Conservation (phyloP, 2,113 vertebrate species). For the Channa maculata region DNA sequence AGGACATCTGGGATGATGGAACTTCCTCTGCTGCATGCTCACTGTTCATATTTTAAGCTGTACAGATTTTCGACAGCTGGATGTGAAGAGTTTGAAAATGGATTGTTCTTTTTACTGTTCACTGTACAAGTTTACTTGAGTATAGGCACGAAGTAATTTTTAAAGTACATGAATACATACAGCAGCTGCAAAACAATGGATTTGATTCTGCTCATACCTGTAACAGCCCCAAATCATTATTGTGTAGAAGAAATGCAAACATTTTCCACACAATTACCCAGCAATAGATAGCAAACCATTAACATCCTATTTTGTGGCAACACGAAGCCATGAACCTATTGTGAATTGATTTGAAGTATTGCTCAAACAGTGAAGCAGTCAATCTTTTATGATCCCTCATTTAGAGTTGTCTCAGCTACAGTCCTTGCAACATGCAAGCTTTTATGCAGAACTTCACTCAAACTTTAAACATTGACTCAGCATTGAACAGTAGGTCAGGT, state of each 20-base stretch:
- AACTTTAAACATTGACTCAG: constrained; percentile 65
- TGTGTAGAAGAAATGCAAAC: constrained; percentile 14
- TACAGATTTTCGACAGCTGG: constrained; percentile 5
- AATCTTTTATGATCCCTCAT: constrained; percentile 34
- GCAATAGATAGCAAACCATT: constrained; percentile 32
- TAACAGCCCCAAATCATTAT: constrained; percentile 2
- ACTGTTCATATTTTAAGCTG: constrained; percentile 1
- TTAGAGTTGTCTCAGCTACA: constrained; percentile 46
- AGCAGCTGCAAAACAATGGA: not conserved
- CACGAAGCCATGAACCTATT: no score
- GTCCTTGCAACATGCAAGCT: constrained; percentile 51
- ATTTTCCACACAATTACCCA: constrained; percentile 41
- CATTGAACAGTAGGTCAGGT: constrained; percentile 50
- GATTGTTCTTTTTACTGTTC: constrained; percentile 3
- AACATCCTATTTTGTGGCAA: constrained; percentile 9
- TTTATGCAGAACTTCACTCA: constrained; percentile 57
- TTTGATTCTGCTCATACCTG: constrained; percentile 4
- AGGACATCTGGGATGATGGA: not conserved
- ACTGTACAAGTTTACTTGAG: not conserved
- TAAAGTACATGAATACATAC: not conserved
- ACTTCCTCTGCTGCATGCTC: not conserved
- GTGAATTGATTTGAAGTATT: constrained; percentile 24
- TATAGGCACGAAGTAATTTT: not conserved
- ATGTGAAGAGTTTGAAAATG: not conserved
- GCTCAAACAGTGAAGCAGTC: constrained; percentile 12